Evolutionary conservation across 2,888 invertebrate species (phyloP).

Genomic region (Sesamia inferens): DNA sequence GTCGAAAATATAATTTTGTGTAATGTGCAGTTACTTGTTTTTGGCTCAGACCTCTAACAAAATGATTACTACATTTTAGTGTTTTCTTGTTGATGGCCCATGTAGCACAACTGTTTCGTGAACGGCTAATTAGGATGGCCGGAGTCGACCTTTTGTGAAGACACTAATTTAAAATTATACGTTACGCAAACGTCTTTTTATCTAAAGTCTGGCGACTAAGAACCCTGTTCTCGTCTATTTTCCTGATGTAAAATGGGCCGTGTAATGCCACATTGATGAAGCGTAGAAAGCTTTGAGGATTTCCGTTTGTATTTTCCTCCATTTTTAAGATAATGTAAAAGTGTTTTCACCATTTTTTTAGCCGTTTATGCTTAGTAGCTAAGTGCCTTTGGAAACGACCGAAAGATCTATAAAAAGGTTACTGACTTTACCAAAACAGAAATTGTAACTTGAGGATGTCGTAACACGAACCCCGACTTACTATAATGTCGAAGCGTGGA

Average conservation of each 20-base stretch:
- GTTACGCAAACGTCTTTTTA: conserved; percentile 56
- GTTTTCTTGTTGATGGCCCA: conserved; percentile 72
- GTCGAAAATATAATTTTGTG: conserved; percentile 35
- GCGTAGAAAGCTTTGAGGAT: conserved; percentile 10
- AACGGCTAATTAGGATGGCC: conserved; percentile 71
- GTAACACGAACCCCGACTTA: conserved; percentile 46
- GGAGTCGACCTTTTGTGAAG: conserved; percentile 61
- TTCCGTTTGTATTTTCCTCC: neutral
- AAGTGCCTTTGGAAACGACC: neutral
- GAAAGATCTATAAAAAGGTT: conserved; percentile 21
- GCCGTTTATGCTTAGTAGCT: neutral
- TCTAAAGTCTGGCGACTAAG: conserved; percentile 34
- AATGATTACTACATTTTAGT: conserved; percentile 65
- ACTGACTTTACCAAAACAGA: conserved; percentile 1
- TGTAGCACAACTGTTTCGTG: conserved; percentile 73
- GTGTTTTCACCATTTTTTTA: neutral
- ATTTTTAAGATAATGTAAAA: neutral
- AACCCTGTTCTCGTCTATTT: conserved; percentile 39
- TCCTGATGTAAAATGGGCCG: conserved; percentile 28
- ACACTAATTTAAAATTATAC: conserved; percentile 50
- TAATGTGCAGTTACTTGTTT: conserved; percentile 32
- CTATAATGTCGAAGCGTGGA: conserved; percentile 54
- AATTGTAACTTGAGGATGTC: conserved; percentile 37
- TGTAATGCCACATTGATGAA: conserved; percentile 25
- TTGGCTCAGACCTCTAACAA: conserved; percentile 61